Base-by-base conservation (phyloP, 2,797 vertebrate genomes). In the Premnoplex brunnescens region DNA sequence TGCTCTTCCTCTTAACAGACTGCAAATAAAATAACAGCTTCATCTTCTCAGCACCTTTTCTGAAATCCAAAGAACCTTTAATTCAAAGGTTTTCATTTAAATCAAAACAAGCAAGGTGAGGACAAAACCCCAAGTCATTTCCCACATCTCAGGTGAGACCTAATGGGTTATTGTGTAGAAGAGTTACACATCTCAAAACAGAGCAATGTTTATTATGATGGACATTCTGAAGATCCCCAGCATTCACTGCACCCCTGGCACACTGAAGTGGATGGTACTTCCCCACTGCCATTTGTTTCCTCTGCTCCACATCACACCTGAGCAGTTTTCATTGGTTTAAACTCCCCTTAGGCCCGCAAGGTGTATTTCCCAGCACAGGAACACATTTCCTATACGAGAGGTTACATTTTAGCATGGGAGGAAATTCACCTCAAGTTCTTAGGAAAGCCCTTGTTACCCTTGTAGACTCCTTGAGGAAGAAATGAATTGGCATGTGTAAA, bases 161-260 rank as follows among this genome's bases (percentile, higher is more conserved):
- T 3, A 1, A 2, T 0, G 10, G 5, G 34, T 5, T 51, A 4
- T 6, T 41, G 69, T 18, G 17, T 0, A 4, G 37, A 48, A 32
- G 54, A 88, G 39, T 36, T 19, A 23, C 1, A 3, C 23, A 21
- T 9, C 59, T 46, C 83, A 16, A 9, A 72, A 4, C 1, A 23
- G 10, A 26, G 37, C 8, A 49, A 15, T 2, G 1, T 12, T 43
- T 12, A 5, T 30, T 34, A 9, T 3, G 2, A 15, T 7, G 55
- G 26, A 14, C 18, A 1, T 14, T 32, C 26, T 19, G 67, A n/a
- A 60, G 21, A 37, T 7, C 37, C 59, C 4, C 34, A 28, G 44
- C 37, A 7, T 16, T 6, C 39, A 24, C 64, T 37, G 56, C 77
- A 49, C 34, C 23, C 59, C 67, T 32, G 34, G 16, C 51, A 23